Evolutionary conservation across 2,113 vertebrate genomes (phyloP).

Genomic region (Rhizomys pruinosus): DNA sequence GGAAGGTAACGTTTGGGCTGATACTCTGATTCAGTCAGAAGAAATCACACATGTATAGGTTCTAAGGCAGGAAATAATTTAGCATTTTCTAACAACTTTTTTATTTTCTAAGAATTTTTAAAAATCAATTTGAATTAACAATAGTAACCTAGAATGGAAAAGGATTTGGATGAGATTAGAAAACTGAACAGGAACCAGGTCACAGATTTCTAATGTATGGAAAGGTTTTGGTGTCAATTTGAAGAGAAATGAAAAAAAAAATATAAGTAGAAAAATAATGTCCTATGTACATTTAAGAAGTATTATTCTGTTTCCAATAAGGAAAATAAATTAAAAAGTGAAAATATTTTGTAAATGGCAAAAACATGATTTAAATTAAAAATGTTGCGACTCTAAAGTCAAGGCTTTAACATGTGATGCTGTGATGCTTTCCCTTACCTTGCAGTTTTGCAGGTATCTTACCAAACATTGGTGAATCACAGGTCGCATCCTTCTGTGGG

Average conservation of each 20-base stretch:
- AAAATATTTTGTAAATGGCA: neutral
- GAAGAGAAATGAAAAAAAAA: conserved; percentile 21
- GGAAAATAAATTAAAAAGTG: conserved; percentile 34
- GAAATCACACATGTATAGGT: neutral
- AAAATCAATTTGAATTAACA: neutral
- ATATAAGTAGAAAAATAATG: neutral
- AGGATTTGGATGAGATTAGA: neutral
- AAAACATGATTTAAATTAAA: conserved; percentile 26
- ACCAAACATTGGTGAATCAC: neutral
- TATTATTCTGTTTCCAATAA: neutral
- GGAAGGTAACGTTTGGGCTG: neutral
- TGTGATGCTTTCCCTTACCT: neutral
- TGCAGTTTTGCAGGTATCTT: no score
- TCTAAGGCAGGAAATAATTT: neutral
- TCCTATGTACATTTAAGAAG: neutral
- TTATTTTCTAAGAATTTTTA: neutral
- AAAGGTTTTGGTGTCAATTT: neutral
- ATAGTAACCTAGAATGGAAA: neutral
- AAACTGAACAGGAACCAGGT: neutral
- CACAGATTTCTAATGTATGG: neutral
- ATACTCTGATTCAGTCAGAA: neutral
- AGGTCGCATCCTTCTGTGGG: neutral
- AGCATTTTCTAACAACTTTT: neutral
- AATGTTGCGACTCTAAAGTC: neutral
- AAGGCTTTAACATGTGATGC: neutral